phyloP scores from a whole-genome alignment of 2,888 invertebrate genomes.

The Folsomia candida region DNA sequence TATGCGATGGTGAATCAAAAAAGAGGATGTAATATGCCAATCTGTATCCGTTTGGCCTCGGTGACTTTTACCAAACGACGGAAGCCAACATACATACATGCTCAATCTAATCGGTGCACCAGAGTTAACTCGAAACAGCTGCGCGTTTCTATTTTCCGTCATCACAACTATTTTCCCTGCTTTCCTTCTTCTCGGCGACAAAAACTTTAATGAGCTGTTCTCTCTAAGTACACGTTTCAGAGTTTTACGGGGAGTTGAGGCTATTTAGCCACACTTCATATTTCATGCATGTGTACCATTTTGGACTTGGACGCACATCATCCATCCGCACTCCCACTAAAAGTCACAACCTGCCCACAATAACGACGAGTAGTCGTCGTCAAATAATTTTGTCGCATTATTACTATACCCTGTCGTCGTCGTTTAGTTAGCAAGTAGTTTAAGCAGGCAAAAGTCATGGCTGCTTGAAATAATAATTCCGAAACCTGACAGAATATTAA shows the following conservation, averaged over 20 bases:
- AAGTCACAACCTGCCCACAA: no score
- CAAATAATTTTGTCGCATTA: no score
- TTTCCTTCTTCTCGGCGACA: no score
- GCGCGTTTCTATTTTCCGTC: conserved; percentile 50
- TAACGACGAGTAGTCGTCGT: no score
- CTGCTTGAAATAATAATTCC: no score
- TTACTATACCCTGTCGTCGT: no score
- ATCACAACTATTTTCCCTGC: conserved; percentile 51
- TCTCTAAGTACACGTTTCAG: conserved; percentile 31
- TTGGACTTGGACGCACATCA: no score
- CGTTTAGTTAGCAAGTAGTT: no score
- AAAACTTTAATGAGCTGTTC: conserved; percentile 45
- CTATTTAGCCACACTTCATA: conserved; percentile 2
- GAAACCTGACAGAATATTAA: no score
- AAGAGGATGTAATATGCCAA: conserved; percentile 12
- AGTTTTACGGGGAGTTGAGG: conserved; percentile 14
- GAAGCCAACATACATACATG: conserved; percentile 49
- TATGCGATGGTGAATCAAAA: not conserved
- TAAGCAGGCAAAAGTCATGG: no score
- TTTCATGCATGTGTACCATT: not conserved
- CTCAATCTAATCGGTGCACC: conserved; percentile 51
- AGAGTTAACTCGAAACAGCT: conserved; percentile 51
- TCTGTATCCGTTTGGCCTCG: conserved; percentile 8
- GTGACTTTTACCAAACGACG: conserved; percentile 14
- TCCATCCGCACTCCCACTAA: no score